Evolutionary conservation across 2,113 vertebrate species (phyloP).

Genomic region (Callipepla californica): DNA sequence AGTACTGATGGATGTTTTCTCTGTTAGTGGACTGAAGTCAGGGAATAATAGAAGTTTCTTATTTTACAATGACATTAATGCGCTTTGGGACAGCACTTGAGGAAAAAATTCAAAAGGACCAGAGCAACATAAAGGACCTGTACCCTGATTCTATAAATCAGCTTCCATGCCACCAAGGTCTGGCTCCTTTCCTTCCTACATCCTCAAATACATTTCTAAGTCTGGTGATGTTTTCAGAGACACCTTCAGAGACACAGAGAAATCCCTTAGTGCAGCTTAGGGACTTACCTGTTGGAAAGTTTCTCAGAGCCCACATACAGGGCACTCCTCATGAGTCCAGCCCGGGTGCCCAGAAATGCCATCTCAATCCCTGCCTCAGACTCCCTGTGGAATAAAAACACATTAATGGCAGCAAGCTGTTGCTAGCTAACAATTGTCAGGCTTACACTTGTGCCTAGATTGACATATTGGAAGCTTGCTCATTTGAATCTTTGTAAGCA

Average conservation of each 20-base stretch:
- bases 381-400: conserved; percentile 67
- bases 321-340: conserved; percentile 87
- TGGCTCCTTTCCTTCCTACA: background rate
- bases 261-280: background rate
- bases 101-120: background rate
- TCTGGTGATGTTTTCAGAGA: background rate
- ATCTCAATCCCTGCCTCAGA: conserved; percentile 83
- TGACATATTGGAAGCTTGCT: background rate
- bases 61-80: background rate
- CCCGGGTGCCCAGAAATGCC: conserved; percentile 92
- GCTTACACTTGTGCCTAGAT: background rate
- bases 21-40: background rate
- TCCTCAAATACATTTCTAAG: background rate
- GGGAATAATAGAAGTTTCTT: background rate
- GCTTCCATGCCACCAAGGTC: background rate
- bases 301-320: conserved; percentile 89
- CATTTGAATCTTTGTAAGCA: background rate
- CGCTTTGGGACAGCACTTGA: background rate
- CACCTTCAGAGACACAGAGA: background rate
- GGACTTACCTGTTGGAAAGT: conserved; percentile 85
- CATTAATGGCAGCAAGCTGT: background rate
- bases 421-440: background rate
- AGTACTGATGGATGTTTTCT: background rate
- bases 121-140: background rate
- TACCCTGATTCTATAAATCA: background rate